Evolutionary conservation across 2,888 invertebrate genomes (phyloP).

Genomic region (Cantharis rufa): DNA sequence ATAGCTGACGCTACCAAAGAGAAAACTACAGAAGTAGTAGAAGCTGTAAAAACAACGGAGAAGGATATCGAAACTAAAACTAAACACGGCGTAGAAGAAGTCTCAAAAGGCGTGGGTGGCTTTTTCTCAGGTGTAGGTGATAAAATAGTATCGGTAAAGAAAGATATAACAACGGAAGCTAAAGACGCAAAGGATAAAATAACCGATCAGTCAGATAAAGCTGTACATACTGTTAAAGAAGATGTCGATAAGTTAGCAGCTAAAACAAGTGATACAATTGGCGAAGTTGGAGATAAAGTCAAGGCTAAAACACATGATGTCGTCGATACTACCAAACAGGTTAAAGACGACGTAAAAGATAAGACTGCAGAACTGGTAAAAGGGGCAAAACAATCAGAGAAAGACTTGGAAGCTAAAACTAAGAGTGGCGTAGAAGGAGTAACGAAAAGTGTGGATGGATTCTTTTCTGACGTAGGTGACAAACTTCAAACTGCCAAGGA

Average conservation of each 20-base stretch:
- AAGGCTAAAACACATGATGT: constrained; percentile 21
- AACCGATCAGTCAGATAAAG: not conserved
- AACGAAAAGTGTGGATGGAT: constrained; percentile 27
- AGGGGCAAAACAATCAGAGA: not conserved
- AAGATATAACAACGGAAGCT: not conserved
- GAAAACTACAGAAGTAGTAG: constrained; percentile 18
- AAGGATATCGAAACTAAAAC: constrained; percentile 13
- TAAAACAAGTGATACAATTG: not conserved
- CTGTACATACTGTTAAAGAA: not conserved
- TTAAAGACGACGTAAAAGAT: constrained; percentile 37
- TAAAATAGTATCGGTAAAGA: not conserved
- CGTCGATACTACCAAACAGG: constrained; percentile 2
- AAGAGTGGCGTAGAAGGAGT: constrained; percentile 13
- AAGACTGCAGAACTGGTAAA: constrained; percentile 32
- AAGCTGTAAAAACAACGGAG: not conserved
- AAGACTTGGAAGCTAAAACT: not conserved
- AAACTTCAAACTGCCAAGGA: constrained; percentile 5
- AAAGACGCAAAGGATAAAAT: not conserved
- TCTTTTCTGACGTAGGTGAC: constrained; percentile 27
- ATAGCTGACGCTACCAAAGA: constrained; percentile 26
- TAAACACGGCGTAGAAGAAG: not conserved
- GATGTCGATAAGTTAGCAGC: not conserved
- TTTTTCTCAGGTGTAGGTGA: not conserved
- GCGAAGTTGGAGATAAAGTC: not conserved
- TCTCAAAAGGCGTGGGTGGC: not conserved